phyloP scores from a whole-genome alignment of 64 coral and sea anemone species.

The Montipora sp. region DNA sequence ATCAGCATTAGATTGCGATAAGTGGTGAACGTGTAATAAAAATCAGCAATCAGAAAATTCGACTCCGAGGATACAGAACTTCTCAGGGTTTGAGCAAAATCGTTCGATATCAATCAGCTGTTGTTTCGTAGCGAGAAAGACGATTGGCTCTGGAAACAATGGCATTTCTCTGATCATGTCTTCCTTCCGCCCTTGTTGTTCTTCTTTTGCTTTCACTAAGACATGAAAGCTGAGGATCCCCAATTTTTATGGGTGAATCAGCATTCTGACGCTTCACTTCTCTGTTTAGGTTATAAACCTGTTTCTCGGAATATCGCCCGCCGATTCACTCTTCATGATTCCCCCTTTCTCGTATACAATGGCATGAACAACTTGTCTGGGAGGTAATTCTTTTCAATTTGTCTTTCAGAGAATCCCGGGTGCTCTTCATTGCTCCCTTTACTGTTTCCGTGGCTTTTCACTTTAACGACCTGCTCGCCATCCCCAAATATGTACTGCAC shows the following conservation, averaged over 20 bases:
- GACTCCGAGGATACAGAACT: slow-evolving; percentile 43
- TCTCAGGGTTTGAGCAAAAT: slow-evolving; percentile 48
- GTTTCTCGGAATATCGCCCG: slow-evolving; percentile 17
- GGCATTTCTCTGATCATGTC: slow-evolving; percentile 65
- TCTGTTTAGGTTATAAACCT: slow-evolving; percentile 53
- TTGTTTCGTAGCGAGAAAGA: slow-evolving; percentile 50
- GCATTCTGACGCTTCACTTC: not conserved
- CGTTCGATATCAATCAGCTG: slow-evolving; percentile 50
- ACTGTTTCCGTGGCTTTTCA: slow-evolving; percentile 30
- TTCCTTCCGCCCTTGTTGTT: slow-evolving; percentile 49
- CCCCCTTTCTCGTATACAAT: slow-evolving; percentile 38
- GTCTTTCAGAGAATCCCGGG: slow-evolving; percentile 23
- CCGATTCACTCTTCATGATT: slow-evolving; percentile 43
- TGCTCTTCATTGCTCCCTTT: slow-evolving; percentile 46
- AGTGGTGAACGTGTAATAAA: slow-evolving; percentile 30
- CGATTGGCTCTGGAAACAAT: slow-evolving; percentile 56
- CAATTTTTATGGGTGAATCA: not conserved
- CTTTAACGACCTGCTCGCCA: slow-evolving; percentile 16
- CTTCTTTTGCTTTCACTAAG: slow-evolving; percentile 54
- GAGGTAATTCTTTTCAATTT: slow-evolving; percentile 16
- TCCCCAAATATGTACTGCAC: slow-evolving; percentile 43
- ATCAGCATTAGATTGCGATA: slow-evolving; percentile 55
- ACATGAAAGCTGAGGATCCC: slow-evolving; percentile 40
- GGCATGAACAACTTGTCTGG: slow-evolving; percentile 17
- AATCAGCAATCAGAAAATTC: slow-evolving; percentile 53